A percentile compares a stretch with the other conserved stretches of the same genome.
Evolutionary conservation across 2,113 vertebrate species (phyloP).

Genomic region (Elgaria multicarinata): DNA sequence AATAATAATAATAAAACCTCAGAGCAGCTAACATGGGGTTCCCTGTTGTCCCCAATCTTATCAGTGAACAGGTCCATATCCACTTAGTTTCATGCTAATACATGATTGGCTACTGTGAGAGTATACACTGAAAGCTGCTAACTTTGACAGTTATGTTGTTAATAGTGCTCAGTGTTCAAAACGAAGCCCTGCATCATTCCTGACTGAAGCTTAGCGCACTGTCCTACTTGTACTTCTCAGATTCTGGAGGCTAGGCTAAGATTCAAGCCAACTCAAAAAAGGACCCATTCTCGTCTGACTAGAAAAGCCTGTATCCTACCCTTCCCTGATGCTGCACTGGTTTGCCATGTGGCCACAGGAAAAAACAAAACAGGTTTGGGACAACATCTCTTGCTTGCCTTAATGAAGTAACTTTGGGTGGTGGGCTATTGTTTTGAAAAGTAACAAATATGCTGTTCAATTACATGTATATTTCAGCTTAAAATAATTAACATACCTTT

Average conservation of each 20-base stretch:
- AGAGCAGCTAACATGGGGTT: background rate
- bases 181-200: background rate
- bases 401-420: background rate
- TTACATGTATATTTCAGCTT: background rate
- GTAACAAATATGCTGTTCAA: background rate
- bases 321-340: background rate
- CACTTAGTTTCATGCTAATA: background rate
- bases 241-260: background rate
- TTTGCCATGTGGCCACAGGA: background rate
- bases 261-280: background rate
- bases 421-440: background rate
- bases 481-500: constrained; percentile 76
- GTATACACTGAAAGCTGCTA: background rate
- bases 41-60: background rate
- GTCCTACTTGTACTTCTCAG: background rate
- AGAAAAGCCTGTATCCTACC: background rate
- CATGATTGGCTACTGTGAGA: background rate
- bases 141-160: background rate
- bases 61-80: background rate
- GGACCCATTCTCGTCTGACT: background rate
- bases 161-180: background rate
- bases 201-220: background rate
- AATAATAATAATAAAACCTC: no score
- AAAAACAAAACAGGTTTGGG: background rate
- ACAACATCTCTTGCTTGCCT: background rate